Percentiles rank a stretch among this genome's conserved stretches.
Conservation (phyloP, 2,113 vertebrate genomes). For the Caloenas nicobarica region DNA sequence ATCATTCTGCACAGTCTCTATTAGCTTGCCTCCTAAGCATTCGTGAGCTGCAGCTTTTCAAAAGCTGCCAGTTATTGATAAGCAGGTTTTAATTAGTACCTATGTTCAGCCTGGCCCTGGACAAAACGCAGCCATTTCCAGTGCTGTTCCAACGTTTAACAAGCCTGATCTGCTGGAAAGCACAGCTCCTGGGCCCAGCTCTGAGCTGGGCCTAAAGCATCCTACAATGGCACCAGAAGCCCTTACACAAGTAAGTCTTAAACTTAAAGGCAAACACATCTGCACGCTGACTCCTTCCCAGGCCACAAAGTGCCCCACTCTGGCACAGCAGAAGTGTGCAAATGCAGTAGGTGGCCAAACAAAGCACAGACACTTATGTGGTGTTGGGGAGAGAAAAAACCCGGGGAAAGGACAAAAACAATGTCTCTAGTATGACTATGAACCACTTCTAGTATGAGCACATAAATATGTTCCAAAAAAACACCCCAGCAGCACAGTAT, state of each 20-base stretch:
- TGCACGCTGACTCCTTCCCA: background rate
- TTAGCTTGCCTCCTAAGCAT: background rate
- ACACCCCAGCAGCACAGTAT: background rate
- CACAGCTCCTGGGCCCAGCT: background rate
- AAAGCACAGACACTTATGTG: background rate
- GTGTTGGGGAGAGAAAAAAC: background rate
- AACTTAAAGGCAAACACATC: background rate
- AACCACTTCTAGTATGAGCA: background rate
- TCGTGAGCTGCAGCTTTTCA: background rate
- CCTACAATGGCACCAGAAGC: background rate
- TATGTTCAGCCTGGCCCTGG: background rate
- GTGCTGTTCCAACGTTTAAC: background rate
- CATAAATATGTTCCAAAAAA: background rate
- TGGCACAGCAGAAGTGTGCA: background rate
- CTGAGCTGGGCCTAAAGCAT: background rate
- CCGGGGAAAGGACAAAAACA: background rate
- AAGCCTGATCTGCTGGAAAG: background rate
- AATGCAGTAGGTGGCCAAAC: background rate
- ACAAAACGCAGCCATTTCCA: background rate
- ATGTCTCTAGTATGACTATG: background rate
- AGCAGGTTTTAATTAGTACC: slow-evolving; percentile 25
- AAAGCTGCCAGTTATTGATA: background rate
- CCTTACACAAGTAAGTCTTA: background rate
- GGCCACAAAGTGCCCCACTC: background rate
- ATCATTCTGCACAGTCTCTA: background rate